Conservation (phyloP, 1,140 invertebrate genomes). For the Hermatobates lingyangjiaoensis region DNA sequence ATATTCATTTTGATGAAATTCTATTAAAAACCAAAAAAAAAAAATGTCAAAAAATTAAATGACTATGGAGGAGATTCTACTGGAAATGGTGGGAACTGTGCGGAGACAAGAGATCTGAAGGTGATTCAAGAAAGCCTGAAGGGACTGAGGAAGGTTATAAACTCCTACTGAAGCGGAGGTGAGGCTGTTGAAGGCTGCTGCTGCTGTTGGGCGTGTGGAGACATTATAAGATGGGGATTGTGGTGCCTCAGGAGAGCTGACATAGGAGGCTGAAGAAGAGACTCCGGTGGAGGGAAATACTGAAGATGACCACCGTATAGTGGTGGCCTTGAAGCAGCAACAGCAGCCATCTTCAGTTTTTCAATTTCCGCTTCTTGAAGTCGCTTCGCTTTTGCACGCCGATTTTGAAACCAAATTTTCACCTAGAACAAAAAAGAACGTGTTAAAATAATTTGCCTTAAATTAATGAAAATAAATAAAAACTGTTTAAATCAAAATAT, state of each 20-base stretch:
- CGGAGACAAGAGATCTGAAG: no score
- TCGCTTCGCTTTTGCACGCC: slow-evolving; percentile 82
- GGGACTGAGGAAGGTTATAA: no score
- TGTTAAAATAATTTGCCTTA: background rate
- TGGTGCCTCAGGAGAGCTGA: background rate
- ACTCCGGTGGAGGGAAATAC: slow-evolving; percentile 18
- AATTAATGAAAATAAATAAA: slow-evolving; percentile 6
- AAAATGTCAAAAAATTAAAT: no score
- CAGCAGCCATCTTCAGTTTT: slow-evolving; percentile 59
- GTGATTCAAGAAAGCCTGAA: no score
- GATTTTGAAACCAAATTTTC: slow-evolving; percentile 97
- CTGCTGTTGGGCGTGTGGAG: slow-evolving; percentile 1
- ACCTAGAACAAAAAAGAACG: slow-evolving; percentile 39
- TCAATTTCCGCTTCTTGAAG: slow-evolving; percentile 87
- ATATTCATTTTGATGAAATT: no score
- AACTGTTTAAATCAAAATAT: background rate
- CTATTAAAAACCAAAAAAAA: no score
- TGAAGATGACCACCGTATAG: slow-evolving; percentile 25
- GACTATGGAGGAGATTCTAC: no score
- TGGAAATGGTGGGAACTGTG: no score
- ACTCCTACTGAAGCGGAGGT: background rate
- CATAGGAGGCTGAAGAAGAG: slow-evolving; percentile 5
- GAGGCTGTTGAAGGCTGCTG: slow-evolving; percentile 6
- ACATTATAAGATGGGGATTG: slow-evolving; percentile 8
- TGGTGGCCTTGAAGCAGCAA: slow-evolving; percentile 35